Evolutionary conservation across 92 coral and sea anemone genomes (phyloP).

Genomic region (Blastomussa wellsi): DNA sequence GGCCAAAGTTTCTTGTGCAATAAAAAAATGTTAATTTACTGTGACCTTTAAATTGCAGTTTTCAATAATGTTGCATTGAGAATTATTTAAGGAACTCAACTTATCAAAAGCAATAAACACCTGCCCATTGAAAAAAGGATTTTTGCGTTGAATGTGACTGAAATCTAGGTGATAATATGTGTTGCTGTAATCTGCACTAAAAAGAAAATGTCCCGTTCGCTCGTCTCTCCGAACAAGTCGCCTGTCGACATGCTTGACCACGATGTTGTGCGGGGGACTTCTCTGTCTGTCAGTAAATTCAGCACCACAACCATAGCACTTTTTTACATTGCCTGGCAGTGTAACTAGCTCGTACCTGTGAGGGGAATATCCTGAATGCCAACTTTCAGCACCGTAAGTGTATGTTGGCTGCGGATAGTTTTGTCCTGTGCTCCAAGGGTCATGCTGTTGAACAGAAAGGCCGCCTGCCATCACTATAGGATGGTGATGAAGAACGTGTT

Average conservation of each 20-base stretch:
- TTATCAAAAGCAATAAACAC: slow-evolving; percentile 32
- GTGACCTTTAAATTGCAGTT: slow-evolving; percentile 5
- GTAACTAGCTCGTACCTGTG: slow-evolving; percentile 31
- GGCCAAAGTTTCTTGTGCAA: slow-evolving; percentile 1
- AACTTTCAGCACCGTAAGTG: slow-evolving; percentile 21
- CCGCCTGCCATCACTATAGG: slow-evolving; percentile 27
- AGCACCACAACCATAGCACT: slow-evolving; percentile 39
- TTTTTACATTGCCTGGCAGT: slow-evolving; percentile 31
- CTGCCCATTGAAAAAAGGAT: slow-evolving; percentile 52
- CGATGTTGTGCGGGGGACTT: slow-evolving; percentile 24
- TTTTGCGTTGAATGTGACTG: slow-evolving; percentile 39
- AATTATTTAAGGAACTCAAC: slow-evolving; percentile 18
- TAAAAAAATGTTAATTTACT: neutral
- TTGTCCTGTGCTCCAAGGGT: slow-evolving; percentile 29
- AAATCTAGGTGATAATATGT: too few species aligned
- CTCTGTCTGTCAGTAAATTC: slow-evolving; percentile 31
- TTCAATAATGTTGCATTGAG: slow-evolving; percentile 21
- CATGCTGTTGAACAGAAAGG: slow-evolving; percentile 26
- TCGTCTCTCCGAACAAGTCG: slow-evolving; percentile 37
- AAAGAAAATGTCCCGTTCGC: slow-evolving; percentile 27
- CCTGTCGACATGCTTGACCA: slow-evolving; percentile 45
- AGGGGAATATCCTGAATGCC: too few species aligned
- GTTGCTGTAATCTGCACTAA: slow-evolving; percentile 33
- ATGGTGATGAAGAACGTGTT: slow-evolving; percentile 26
- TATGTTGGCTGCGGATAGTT: slow-evolving; percentile 21